These are phyloP conservation scores for Platalea minor DNA, from an alignment of 2,797 vertebrate species.

Conservation along the genomic window DNA sequence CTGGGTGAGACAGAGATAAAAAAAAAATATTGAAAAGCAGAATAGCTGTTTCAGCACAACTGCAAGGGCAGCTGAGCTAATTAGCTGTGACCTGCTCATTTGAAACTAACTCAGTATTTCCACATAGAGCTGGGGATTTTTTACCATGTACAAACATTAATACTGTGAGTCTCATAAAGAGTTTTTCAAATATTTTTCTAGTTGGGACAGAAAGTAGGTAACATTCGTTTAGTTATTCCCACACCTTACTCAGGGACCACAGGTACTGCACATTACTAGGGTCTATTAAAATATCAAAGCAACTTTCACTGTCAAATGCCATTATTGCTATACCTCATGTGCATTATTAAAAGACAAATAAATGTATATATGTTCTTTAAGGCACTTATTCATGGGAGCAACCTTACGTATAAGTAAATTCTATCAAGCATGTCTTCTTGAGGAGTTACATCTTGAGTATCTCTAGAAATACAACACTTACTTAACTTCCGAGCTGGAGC, in stretches of 20 bases:
- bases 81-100: background rate
- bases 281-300: background rate
- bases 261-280: background rate
- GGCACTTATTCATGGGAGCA: background rate
- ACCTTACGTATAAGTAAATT: background rate
- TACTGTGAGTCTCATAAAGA: background rate
- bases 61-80: background rate
- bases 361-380: background rate
- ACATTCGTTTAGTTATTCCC: background rate
- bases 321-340: background rate
- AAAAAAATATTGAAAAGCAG: background rate
- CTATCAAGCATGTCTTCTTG: background rate
- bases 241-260: background rate
- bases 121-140: background rate
- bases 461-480: background rate
- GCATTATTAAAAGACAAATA: background rate
- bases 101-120: background rate
- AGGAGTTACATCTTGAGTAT: background rate
- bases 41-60: conserved; percentile 40
- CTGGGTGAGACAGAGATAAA: background rate
- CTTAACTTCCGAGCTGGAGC: background rate
- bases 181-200: background rate
- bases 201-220: background rate
- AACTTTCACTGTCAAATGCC: background rate
- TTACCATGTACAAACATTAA: background rate